Base-by-base conservation (phyloP, 1,140 invertebrate species). In the Tribolium madens region DNA sequence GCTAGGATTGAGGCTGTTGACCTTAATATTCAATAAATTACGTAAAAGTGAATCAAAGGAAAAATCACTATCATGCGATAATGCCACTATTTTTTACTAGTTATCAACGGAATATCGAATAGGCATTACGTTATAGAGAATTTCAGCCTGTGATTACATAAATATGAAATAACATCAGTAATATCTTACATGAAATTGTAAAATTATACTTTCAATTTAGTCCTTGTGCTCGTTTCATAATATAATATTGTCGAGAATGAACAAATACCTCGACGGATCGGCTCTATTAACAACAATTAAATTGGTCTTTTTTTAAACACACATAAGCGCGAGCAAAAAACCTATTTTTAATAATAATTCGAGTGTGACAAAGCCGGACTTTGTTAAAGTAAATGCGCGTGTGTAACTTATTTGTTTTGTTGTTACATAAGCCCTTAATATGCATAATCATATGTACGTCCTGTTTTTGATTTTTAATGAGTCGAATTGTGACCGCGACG, bases 201-300 rank as follows among this genome's bases (percentile, higher is more conserved):
- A 77, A 75, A 64, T 71, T 53, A 47, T 46, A 77, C 76, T 77
- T 77, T 77, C 76, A 75, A 77, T 57, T 77, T 52, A 77, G 76
- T 74, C 76, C 76, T 79, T 79, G 77, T 76, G 53, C 77, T 79
- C 75, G 75, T 79, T 79, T 79, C 71, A 76, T 75, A 79, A 79
- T 72, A 78, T 18, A 76, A 76, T 70, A 76, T 76, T 76, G 74
- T 76, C 90, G 82, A 93, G 57, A 64, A 64, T 64, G 21, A 64
- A 64, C 57, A 64, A 64, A 64, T 64, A 64, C 57, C 52, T 64
- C 57, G 57, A 13, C 57, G 31, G 57, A 64, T 64, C 26, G 26
- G 15, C 13, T 64, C 57, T 33, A 33, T 64, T 64, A 33, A 33
- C 57, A 64, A 64, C 31, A 64, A 64, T 33, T 64, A 26, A 33